A percentile compares a stretch with the other conserved stretches of the same genome.
These are phyloP conservation scores for Agrilus mali DNA, from an alignment of 2,888 invertebrate species.

Conservation along the genomic window DNA sequence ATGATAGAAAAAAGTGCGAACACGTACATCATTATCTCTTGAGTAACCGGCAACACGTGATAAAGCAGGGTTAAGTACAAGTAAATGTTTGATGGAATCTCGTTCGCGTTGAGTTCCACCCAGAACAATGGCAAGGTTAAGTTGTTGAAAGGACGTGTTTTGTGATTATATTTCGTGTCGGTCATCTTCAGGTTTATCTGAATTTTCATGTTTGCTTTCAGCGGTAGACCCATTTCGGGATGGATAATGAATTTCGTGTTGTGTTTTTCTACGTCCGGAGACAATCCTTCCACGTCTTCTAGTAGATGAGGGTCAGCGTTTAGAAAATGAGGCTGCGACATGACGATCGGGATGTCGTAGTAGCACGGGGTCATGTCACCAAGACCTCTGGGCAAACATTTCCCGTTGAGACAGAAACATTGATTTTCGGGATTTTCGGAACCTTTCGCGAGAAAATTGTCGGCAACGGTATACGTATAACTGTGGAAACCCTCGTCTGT, in stretches of 20 bases:
- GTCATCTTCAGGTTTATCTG: slow-evolving; percentile 63
- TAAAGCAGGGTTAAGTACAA: slow-evolving; percentile 17
- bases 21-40: slow-evolving; percentile 20
- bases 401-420: slow-evolving; percentile 52
- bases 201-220: slow-evolving; percentile 48
- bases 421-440: slow-evolving; percentile 44
- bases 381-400: slow-evolving; percentile 56
- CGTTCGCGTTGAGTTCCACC: slow-evolving; percentile 44
- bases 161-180: slow-evolving; percentile 45
- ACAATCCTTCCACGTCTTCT: slow-evolving; percentile 46
- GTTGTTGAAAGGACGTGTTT: slow-evolving; percentile 47
- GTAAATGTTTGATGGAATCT: slow-evolving; percentile 18
- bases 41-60: slow-evolving; percentile 19
- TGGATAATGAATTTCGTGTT: slow-evolving; percentile 51
- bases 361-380: slow-evolving; percentile 40
- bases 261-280: slow-evolving; percentile 45
- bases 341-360: slow-evolving; percentile 54
- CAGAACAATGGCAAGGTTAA: slow-evolving; percentile 58
- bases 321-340: slow-evolving; percentile 50
- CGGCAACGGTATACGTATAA: slow-evolving; percentile 46
- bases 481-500: slow-evolving; percentile 42
- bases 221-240: slow-evolving; percentile 56
- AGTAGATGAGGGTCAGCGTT: slow-evolving; percentile 47
- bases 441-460: slow-evolving; percentile 44
- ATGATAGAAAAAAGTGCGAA: slow-evolving; percentile 21